A percentile compares a stretch with the other conserved stretches of the same genome.
These are phyloP conservation scores for Lepidurus arcticus DNA, from an alignment of 1,140 invertebrate species.

Conservation along the genomic window DNA sequence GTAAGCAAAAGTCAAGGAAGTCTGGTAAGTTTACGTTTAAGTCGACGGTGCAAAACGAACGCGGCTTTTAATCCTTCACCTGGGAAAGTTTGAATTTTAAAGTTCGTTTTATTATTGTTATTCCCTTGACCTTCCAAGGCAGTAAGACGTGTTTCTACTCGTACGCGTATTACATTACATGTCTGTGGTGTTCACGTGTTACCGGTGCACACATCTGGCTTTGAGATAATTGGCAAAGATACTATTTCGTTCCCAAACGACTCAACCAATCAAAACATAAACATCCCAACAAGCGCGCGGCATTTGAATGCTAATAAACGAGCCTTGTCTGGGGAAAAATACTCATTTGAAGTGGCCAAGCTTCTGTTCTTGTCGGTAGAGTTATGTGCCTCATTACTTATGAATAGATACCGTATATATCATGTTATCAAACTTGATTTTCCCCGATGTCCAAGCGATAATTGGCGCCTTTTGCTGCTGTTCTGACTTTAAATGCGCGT, in stretches of 20 bases:
- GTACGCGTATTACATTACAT: not conserved
- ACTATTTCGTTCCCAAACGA: not conserved
- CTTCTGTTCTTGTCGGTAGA: not conserved
- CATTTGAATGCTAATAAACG: constrained; percentile 13
- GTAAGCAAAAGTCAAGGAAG: no score
- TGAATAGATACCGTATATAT: not conserved
- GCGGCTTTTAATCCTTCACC: no score
- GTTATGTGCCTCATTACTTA: not conserved
- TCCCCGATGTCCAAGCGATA: not conserved
- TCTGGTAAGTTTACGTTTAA: no score
- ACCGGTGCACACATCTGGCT: no score
- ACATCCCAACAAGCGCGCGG: constrained; percentile 29
- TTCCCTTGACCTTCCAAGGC: not conserved
- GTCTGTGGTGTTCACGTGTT: no score
- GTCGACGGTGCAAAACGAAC: no score
- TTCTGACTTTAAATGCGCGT: not conserved
- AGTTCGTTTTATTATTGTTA: no score
- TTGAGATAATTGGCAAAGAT: not conserved
- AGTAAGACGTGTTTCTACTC: not conserved
- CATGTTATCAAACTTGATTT: not conserved
- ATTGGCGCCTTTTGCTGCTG: not conserved
- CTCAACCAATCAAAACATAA: not conserved
- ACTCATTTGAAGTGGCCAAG: not conserved
- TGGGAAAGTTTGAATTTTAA: no score
- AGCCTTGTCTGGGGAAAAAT: constrained; percentile 8